A percentile compares a stretch with the other conserved stretches of the same genome.
phyloP scores from a whole-genome alignment of 2,888 invertebrate species.

The Heliconius cydno region DNA sequence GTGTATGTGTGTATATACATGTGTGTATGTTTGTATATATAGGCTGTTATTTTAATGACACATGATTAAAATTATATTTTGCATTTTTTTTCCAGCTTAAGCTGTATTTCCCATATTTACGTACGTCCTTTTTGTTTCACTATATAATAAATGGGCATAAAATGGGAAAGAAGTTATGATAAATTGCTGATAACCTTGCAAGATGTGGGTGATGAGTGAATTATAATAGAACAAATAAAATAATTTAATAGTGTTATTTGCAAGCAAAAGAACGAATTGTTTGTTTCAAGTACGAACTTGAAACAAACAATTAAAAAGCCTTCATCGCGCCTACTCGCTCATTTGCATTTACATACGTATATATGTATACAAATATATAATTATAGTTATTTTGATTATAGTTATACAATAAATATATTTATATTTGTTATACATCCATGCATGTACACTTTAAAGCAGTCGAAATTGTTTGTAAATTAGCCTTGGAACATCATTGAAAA shows the following conservation, averaged over 20 bases:
- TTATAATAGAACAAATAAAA: background rate
- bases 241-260: background rate
- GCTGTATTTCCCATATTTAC: too few species aligned
- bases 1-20: background rate
- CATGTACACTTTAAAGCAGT: too few species aligned
- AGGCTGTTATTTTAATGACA: background rate
- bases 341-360: background rate
- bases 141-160: too few species aligned
- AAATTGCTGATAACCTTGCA: background rate
- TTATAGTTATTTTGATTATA: too few species aligned
- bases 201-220: background rate
- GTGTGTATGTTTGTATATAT: background rate
- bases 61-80: background rate
- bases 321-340: slow-evolving; percentile 10
- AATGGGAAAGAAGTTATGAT: background rate
- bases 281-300: too few species aligned
- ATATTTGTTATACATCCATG: too few species aligned
- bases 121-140: too few species aligned
- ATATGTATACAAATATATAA: background rate
- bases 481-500: too few species aligned
- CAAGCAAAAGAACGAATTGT: background rate
- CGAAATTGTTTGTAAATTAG: too few species aligned
- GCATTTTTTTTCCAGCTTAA: too few species aligned
- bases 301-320: slow-evolving; percentile 20
- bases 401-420: too few species aligned